These are phyloP conservation scores for Calidris pugnax DNA, from an alignment of 2,113 vertebrate species.

Conservation along the genomic window DNA sequence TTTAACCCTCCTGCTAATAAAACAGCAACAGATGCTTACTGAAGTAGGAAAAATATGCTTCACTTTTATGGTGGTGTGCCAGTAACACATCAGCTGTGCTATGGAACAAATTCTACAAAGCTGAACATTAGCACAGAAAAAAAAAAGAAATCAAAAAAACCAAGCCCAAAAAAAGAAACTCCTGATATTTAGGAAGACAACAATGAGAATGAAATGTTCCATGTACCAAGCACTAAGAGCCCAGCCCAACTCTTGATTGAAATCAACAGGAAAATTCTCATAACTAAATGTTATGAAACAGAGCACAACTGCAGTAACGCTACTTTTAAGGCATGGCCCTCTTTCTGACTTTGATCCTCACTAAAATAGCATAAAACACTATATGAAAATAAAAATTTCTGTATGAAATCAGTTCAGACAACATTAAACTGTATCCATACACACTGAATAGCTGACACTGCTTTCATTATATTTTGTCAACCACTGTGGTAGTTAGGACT, in stretches of 20 bases:
- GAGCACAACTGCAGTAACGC: rapidly evolving
- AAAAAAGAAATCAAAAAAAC: neutral
- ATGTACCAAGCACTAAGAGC: neutral
- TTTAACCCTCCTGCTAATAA: neutral
- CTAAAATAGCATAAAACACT: neutral
- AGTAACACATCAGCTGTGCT: neutral
- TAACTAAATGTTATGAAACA: neutral
- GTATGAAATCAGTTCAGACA: neutral
- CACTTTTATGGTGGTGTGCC: neutral
- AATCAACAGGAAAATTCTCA: neutral
- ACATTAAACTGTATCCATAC: neutral
- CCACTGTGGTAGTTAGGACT: neutral
- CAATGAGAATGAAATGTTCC: neutral
- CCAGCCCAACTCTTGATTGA: neutral
- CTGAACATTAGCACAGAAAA: neutral
- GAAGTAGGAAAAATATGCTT: neutral
- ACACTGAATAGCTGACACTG: neutral
- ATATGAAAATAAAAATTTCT: neutral
- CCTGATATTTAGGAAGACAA: neutral
- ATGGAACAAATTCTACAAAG: neutral
- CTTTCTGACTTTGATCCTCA: neutral
- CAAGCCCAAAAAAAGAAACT: neutral
- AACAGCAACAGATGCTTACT: neutral
- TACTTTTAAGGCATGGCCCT: neutral
- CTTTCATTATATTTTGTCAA: neutral